Base-by-base conservation (phyloP, 2,888 invertebrate species). In the Melitaea athalia region DNA sequence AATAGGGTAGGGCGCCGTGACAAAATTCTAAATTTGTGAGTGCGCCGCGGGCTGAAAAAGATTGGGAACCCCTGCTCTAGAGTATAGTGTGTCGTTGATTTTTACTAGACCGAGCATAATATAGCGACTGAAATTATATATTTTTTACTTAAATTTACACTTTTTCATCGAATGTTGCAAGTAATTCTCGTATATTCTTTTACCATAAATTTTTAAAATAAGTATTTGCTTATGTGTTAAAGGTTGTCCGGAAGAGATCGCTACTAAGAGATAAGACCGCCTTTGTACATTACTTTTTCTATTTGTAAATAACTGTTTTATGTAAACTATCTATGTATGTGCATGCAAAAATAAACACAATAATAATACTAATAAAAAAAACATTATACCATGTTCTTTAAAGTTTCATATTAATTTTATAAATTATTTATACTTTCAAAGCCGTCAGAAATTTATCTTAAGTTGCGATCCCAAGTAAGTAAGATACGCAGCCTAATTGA, bases 21-120 rank as follows among this genome's bases (percentile, higher is more conserved):
- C n/a, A n/a, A n/a, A n/a, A n/a, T n/a, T n/a, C n/a, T n/a, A n/a
- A n/a, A n/a, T n/a, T n/a, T n/a, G n/a, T n/a, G n/a, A n/a, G n/a
- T n/a, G n/a, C n/a, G n/a, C n/a, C n/a, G n/a, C n/a, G n/a, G n/a
- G n/a, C n/a, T n/a, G n/a, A n/a, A n/a, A n/a, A n/a, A n/a, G n/a
- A n/a, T n/a, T n/a, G n/a, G n/a, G n/a, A n/a, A n/a, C n/a, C n/a
- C n/a, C n/a, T n/a, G 43, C 38, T 45, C 15, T 31, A 59, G 33
- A 59, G 55, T 33, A 61, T 24, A 24, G 24, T 61, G 47, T 47
- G 31, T 57, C 55, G 53, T 55, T 57, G 61, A 45, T 45, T 67
- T 57, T 67, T 61, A 38, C 57, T 61, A 55, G 61, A 67, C 53
- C 38, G 24, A 62, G 66, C 61, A 67, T 62, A 55, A 67, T 57